phyloP scores from a whole-genome alignment of 1,140 invertebrate species.

The Cydia fagiglandana region DNA sequence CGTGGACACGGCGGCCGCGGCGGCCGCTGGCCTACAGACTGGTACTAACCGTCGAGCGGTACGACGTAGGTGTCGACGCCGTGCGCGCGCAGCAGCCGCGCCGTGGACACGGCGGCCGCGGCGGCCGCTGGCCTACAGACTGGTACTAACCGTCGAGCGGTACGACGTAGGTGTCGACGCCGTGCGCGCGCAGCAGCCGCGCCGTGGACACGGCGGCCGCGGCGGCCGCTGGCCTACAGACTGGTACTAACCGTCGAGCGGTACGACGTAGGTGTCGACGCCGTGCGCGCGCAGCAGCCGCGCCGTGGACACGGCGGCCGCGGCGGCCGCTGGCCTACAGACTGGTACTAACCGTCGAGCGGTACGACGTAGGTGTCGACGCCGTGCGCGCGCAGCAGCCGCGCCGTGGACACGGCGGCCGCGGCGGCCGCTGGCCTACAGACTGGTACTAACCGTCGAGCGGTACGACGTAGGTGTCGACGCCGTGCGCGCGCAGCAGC shows the following conservation, averaged over 20 bases:
- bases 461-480: slow-evolving; percentile 60
- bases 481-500: slow-evolving; percentile 90
- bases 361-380: slow-evolving; percentile 67
- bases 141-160: slow-evolving; percentile 32
- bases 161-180: slow-evolving; percentile 75
- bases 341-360: slow-evolving; percentile 14
- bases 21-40: slow-evolving; percentile 40
- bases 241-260: slow-evolving; percentile 29
- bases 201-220: slow-evolving; percentile 86
- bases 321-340: slow-evolving; percentile 42
- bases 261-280: slow-evolving; percentile 67
- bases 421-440: slow-evolving; percentile 42
- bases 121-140: slow-evolving; percentile 41
- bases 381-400: slow-evolving; percentile 91
- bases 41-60: slow-evolving; percentile 33
- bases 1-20: slow-evolving; percentile 85
- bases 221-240: slow-evolving; percentile 41
- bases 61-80: slow-evolving; percentile 79
- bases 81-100: slow-evolving; percentile 90
- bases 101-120: slow-evolving; percentile 85
- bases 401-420: slow-evolving; percentile 87
- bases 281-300: slow-evolving; percentile 91
- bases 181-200: slow-evolving; percentile 90
- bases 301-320: slow-evolving; percentile 86
- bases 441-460: slow-evolving; percentile 8